Evolutionary conservation across 1,140 invertebrate genomes (phyloP), one percentile per base, ranked within the genome.

Genomic region (Drosophila hydei): DNA sequence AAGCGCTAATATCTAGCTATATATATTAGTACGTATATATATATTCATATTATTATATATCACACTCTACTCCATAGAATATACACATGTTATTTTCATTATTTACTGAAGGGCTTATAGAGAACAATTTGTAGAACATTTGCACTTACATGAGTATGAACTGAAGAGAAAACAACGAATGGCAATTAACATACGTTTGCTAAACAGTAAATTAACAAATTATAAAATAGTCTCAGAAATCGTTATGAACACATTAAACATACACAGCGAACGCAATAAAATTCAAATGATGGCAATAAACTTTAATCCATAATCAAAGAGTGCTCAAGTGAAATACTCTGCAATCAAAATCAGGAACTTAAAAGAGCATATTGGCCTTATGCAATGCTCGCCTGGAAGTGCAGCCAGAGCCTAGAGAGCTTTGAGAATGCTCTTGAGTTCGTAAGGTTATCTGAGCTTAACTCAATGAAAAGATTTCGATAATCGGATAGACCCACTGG

Each of bases 201-300:
- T 19, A 72, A 67, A 36, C 21, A 25, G 23, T 54, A 36, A 72
- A 58, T 72, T 67, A 67, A 56, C 62, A 18, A 9, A 59, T 47
- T 19, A 67, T 67, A 42, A 72, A 52, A 59, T 45, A n/a, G 51
- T 50, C 54, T 30, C 16, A 19, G 25, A 72, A 72, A 45, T 42
- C 69, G 69, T 67, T 72, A 40, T 18, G 18, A 27, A 59, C 62
- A 1, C 65, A 72, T 72, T 72, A 72, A 52, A 45, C 52, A 59
- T 16, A 14, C 12, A 14, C 42, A 25, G 4, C 12, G 19, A 36
- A 23, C 6, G 16, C 1, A 25, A 48, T 9, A 18, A 42, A 58
- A 51, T 59, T 45, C 25, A 11, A 55, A 5, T 2, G 4, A 12
- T 27, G 47, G 2, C n/a, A 23, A 25, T 48, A 48, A 48, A 48